Evolutionary conservation across 2,797 vertebrate genomes (phyloP).

Genomic region (Alca torda): DNA sequence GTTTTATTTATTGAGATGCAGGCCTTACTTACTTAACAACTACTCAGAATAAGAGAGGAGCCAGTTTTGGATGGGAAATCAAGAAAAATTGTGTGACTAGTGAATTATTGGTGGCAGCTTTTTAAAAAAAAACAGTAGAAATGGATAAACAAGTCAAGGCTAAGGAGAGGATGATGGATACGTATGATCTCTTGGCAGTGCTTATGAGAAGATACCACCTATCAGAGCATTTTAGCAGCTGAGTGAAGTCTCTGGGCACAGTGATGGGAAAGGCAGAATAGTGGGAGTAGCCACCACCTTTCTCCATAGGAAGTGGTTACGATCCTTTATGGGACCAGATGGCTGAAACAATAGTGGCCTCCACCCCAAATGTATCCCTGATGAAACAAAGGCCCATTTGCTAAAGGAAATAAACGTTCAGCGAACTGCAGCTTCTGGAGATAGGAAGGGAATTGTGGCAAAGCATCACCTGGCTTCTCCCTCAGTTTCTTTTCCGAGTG

Average conservation of each 20-base stretch:
- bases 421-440: background rate
- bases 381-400: slow-evolving; percentile 33
- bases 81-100: background rate
- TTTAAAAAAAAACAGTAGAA: background rate
- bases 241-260: background rate
- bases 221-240: background rate
- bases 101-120: background rate
- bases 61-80: background rate
- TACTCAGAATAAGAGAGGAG: background rate
- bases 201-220: background rate
- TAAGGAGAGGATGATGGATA: background rate
- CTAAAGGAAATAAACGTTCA: background rate
- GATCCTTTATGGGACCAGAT: background rate
- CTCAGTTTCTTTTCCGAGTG: background rate
- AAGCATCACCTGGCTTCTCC: background rate
- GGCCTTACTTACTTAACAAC: background rate
- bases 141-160: background rate
- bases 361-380: background rate
- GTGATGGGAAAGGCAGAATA: background rate
- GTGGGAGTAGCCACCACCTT: background rate
- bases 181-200: background rate
- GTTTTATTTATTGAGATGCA: background rate
- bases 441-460: background rate
- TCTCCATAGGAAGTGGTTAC: background rate
- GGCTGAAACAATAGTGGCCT: slow-evolving; percentile 40